Conservation (phyloP, 2,113 vertebrate species). For the Zosterops japonicus region DNA sequence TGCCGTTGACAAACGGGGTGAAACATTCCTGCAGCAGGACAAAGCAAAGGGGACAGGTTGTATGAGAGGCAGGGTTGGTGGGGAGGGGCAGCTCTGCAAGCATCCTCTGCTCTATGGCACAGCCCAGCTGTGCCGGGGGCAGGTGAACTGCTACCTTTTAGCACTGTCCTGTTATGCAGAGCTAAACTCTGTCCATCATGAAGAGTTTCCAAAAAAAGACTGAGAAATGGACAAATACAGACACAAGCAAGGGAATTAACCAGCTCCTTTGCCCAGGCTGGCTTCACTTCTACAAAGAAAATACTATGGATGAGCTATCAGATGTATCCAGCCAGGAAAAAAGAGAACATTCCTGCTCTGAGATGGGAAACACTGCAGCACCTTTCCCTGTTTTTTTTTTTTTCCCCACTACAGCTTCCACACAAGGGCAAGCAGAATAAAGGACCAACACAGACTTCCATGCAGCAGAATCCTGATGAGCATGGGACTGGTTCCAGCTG, state of each 20-base stretch:
- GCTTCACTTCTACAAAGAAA: background rate
- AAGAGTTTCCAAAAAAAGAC: background rate
- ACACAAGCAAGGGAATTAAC: background rate
- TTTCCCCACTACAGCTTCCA: background rate
- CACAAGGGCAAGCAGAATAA: background rate
- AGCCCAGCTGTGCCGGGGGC: background rate
- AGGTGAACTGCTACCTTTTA: background rate
- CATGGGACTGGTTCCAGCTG: background rate
- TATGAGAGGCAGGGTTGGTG: background rate
- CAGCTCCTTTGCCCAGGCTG: background rate
- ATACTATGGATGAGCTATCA: background rate
- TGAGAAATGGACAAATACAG: background rate
- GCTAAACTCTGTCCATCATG: background rate
- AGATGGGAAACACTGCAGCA: background rate
- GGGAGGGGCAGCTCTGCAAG: background rate
- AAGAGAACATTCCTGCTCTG: background rate
- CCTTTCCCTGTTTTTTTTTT: background rate
- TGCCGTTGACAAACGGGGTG: conserved; percentile 93
- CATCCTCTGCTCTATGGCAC: background rate
- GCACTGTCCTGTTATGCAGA: background rate
- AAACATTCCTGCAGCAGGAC: conserved; percentile 87
- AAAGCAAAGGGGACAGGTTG: background rate
- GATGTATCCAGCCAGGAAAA: background rate
- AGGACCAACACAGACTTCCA: background rate
- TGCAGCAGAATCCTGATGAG: background rate